A percentile compares a stretch with the other conserved stretches of the same genome.
phyloP scores from a whole-genome alignment of 2,888 invertebrate species.

The Habrosyne pyritoides region DNA sequence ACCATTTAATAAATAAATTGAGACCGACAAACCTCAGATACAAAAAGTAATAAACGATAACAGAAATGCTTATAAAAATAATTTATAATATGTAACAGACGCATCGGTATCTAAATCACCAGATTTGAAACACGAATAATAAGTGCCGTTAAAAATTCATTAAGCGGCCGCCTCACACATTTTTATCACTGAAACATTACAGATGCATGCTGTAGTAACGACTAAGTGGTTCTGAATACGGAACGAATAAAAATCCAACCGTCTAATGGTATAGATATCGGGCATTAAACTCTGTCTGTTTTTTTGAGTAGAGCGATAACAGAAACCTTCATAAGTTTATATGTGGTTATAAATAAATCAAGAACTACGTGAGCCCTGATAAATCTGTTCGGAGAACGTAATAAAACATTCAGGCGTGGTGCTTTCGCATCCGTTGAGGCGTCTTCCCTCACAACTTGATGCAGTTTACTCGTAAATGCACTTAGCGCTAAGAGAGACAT shows the following conservation, averaged over 20 bases:
- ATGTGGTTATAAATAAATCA: conserved; percentile 24
- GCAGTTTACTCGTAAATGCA: conserved; percentile 77
- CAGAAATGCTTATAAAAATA: conserved; percentile 21
- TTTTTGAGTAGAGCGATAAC: conserved; percentile 67
- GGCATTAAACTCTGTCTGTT: conserved; percentile 54
- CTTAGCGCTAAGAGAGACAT: conserved; percentile 71
- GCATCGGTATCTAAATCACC: conserved; percentile 24
- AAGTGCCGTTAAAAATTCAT: conserved; percentile 42
- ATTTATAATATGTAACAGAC: conserved; percentile 15
- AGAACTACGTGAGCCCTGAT: conserved; percentile 47
- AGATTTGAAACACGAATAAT: conserved; percentile 25
- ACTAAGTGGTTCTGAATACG: conserved; percentile 57
- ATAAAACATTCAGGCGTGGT: conserved; percentile 60
- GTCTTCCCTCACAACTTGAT: conserved; percentile 47
- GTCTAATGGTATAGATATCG: conserved; percentile 59
- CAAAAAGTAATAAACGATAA: conserved; percentile 13
- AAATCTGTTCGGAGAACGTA: conserved; percentile 49
- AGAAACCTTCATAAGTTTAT: conserved; percentile 53
- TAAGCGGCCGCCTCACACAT: conserved; percentile 55
- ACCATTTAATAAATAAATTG: too few species aligned
- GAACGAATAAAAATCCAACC: conserved; percentile 43
- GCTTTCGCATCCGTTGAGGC: conserved; percentile 52
- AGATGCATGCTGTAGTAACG: conserved; percentile 57
- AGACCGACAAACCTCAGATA: too few species aligned
- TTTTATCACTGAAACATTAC: conserved; percentile 62